Conservation (phyloP, 2,797 vertebrate species). For the Darevskia mixta region DNA sequence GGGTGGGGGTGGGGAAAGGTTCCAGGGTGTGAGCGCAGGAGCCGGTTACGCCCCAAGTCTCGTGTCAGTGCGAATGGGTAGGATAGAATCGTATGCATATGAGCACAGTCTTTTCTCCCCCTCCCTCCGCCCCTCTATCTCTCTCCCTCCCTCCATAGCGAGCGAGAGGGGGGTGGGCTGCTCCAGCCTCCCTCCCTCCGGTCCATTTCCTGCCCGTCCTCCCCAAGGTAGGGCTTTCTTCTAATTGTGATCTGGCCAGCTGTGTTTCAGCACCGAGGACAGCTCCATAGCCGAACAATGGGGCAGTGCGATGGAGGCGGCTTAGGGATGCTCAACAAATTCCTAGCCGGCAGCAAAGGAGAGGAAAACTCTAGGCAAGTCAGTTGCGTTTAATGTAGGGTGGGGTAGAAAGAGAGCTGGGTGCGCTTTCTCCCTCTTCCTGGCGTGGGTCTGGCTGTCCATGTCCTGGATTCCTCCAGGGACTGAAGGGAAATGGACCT, state of each 20-base stretch:
- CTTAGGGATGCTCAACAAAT: conserved; percentile 49
- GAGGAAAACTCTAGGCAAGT: accelerated
- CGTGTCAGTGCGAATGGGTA: background rate
- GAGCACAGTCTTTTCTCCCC: too few relatives aligned
- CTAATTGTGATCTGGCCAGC: conserved; percentile 25
- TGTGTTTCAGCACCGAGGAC: conserved; percentile 48
- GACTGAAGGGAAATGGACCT: background rate
- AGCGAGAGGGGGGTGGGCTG: background rate
- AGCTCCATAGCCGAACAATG: conserved; percentile 30
- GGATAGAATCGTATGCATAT: background rate
- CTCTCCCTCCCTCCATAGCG: background rate
- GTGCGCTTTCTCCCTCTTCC: background rate
- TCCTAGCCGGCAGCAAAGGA: conserved; percentile 26
- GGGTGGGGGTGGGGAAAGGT: too few relatives aligned
- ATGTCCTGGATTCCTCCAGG: background rate
- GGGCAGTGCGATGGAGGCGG: background rate
- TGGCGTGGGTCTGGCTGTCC: too few relatives aligned
- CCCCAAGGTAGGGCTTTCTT: background rate
- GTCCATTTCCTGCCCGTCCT: background rate
- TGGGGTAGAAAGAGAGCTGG: background rate
- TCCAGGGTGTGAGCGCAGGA: background rate
- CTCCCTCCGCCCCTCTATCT: background rate
- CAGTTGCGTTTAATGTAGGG: too few relatives aligned
- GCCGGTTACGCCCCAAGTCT: background rate
- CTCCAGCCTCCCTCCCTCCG: background rate